Evolutionary conservation across 2,113 vertebrate genomes (phyloP), one percentile per base, ranked within the genome.

Genomic region (Solenodon paradoxus): DNA sequence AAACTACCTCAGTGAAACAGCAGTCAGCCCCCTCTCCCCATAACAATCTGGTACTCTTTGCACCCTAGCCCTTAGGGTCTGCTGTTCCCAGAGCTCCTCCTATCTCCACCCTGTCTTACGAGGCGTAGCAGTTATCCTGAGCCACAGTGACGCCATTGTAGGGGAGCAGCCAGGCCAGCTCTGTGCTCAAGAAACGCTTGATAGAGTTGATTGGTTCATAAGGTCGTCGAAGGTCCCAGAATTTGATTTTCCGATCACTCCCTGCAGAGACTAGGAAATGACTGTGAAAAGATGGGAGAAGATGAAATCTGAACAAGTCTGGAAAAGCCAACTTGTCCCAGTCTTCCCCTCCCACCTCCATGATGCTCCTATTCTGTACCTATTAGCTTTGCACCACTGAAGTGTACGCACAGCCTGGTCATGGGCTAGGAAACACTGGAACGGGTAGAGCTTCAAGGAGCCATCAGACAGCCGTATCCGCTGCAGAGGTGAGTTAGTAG

Each of bases 241-340:
- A 99, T 98, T 99, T 99, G 96, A 99, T 97, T 92, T 98, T 98
- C 53, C 99, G 99, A 86, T 99, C 99, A 0, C 98, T 99, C 40
- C 99, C 99, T 1, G 99, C 99, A 0, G 99, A 99, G 93, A 98
- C 99, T 97, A 99, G 92, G 97, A 99, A 98, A 95, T 99, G 95
- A 93, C 99, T 99, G 86, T 83, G 55, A 83, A 66, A 85, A 96
- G 77, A 87, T 40, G 63, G 47, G 57, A 40, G 57, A 95, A 85
- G 93, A 88, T 94, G 32, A 63, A 91, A 75, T 24, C 86, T 97
- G 68, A 97, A 95, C 8, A 88, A 28, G 16, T 45, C 20, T 15
- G 1, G 0, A 4, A 95, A 83, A 87, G 0, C 0, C 30, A 47
- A 32, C 63, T 66, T 0, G 0, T 15, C 32, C 30, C 26, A 89